These are phyloP conservation scores for Spermophilus dauricus DNA, from an alignment of 2,113 vertebrate species.

Conservation along the genomic window DNA sequence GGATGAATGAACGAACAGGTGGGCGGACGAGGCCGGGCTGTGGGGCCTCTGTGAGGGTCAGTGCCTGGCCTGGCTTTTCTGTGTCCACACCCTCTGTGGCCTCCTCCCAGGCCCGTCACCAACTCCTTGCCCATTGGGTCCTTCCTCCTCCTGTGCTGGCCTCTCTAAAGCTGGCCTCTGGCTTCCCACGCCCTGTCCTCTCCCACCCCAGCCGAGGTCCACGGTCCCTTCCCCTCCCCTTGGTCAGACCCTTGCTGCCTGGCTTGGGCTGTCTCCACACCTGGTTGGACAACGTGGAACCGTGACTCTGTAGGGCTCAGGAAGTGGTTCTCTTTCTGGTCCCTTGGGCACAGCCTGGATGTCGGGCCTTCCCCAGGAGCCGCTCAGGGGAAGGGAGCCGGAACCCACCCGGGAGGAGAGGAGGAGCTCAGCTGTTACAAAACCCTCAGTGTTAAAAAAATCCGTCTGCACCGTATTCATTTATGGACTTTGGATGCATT, in stretches of 20 bases:
- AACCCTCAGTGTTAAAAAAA: slow-evolving; percentile 77
- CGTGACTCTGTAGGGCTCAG: slow-evolving; percentile 6
- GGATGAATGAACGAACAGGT: fast-evolving
- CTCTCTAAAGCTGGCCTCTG: not conserved
- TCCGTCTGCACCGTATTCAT: slow-evolving; percentile 71
- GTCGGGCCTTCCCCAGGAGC: not conserved
- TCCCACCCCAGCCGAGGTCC: not conserved
- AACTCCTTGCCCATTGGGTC: fast-evolving
- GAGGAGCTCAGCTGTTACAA: slow-evolving; percentile 73
- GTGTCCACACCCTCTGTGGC: too few relatives aligned
- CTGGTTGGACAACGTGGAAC: not conserved
- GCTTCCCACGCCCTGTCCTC: fast-evolving
- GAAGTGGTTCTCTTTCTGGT: not conserved
- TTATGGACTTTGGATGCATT: slow-evolving; percentile 85
- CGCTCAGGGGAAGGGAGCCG: not conserved
- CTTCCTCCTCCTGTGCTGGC: not conserved
- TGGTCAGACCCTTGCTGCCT: not conserved
- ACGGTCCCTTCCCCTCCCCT: not conserved
- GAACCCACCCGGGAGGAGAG: not conserved
- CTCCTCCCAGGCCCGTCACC: too few relatives aligned
- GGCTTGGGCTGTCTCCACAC: fast-evolving
- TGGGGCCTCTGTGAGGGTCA: not conserved
- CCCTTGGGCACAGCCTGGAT: not conserved
- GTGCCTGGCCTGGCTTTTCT: not conserved
- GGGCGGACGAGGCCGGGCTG: not conserved